Base-by-base conservation (phyloP, 2,888 invertebrate genomes). In the Hyalella azteca region DNA sequence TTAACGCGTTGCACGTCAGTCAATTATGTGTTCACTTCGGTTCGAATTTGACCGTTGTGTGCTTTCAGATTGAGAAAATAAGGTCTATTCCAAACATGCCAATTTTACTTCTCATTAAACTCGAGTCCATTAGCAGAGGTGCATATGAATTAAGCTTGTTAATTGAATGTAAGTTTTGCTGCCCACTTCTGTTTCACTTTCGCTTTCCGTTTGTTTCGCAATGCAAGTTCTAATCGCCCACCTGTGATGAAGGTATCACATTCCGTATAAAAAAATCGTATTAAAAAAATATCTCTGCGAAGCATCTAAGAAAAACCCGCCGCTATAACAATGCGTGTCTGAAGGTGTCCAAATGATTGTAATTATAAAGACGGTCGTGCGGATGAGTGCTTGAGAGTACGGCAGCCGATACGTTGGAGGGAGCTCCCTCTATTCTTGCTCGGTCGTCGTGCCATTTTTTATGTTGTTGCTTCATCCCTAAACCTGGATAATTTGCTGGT, bases 311-410 rank as follows among this genome's bases (percentile, higher is more conserved):
- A 66, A 66, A 66, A 66, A 3, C n/a, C 29, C 7, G 39, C 39
- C 32, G 32, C 19, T n/a, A 66, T 36, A 66, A 29, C 36, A 66
- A 66, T 66, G 66, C 66, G 36, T 66, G 66, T 66, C 66, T 29
- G 15, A 19, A 66, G 66, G 66, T 66, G 66, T 11, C 66, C 36
- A 66, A 66, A 66, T 36, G 32, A 36, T 32, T 36, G 66, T 66
- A 66, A 66, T 66, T 66, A 66, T 66, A 66, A 66, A 36, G 66
- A 36, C 32, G 66, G 36, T 66, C 66, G 66, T 66, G 66, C 66
- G 13, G 66, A n/a, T n/a, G 66, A 66, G 66, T 32, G 36, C 32
- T 19, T 9, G 19, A 0, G 66, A n/a, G 66, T 66, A 66, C n/a
- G n/a, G 66, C 66, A 29, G 36, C 13, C 66, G 13, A 22, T 54